Conservation (phyloP, 1,140 invertebrate genomes). For the Drosophila obscura region DNA sequence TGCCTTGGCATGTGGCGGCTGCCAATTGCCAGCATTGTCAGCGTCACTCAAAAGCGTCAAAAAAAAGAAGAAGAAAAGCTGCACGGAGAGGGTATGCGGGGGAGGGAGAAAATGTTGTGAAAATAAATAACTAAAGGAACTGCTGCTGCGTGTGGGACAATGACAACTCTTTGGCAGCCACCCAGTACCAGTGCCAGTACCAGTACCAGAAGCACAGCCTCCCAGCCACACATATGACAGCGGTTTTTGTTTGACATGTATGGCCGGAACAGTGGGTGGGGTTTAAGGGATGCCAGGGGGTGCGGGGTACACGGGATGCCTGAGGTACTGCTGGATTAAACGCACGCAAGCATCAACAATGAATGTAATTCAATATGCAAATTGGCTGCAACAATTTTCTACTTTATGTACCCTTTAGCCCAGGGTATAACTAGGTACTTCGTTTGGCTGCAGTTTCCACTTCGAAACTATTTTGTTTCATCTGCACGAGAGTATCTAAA, state of each 20-base stretch:
- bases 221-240: constrained; percentile 30
- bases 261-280: neutral
- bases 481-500: too few species aligned
- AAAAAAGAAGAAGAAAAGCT: constrained; percentile 21
- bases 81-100: neutral
- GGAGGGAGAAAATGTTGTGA: constrained; percentile 6
- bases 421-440: neutral
- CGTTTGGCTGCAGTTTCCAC: constrained; percentile 1
- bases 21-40: constrained; percentile 75
- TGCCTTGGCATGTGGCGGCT: constrained; percentile 53
- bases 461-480: neutral
- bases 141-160: constrained; percentile 21
- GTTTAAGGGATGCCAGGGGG: neutral
- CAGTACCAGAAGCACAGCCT: neutral
- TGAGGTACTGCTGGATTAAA: constrained; percentile 39
- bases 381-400: constrained; percentile 68
- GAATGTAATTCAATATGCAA: constrained; percentile 81
- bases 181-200: neutral
- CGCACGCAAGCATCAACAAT: constrained; percentile 68
- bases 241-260: neutral
- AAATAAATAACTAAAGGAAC: constrained; percentile 34
- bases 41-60: constrained; percentile 65
- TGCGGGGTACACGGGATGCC: neutral
- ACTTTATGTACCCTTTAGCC: constrained; percentile 51
- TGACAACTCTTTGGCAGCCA: constrained; percentile 24